A percentile compares a stretch with the other conserved stretches of the same genome.
These are phyloP conservation scores for Urosaurus nigricauda DNA, from an alignment of 2,797 vertebrate genomes.

Conservation along the genomic window DNA sequence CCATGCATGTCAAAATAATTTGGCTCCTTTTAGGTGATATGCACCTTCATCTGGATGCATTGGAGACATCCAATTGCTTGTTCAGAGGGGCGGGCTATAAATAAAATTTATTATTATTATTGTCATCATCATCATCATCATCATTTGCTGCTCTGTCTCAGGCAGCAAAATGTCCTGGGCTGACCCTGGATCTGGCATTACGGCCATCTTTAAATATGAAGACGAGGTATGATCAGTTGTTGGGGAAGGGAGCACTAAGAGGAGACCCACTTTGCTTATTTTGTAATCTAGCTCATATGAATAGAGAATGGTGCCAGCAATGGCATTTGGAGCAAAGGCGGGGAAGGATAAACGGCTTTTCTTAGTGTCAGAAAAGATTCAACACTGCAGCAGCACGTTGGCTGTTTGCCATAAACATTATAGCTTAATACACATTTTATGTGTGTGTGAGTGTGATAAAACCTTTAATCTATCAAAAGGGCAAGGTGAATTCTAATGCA, in stretches of 20 bases:
- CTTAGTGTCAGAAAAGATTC: constrained; percentile 17
- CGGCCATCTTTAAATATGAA: background rate
- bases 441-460: constrained; percentile 67
- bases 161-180: background rate
- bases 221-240: background rate
- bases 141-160: background rate
- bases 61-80: too few species aligned
- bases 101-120: too few species aligned
- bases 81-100: too few species aligned
- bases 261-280: background rate
- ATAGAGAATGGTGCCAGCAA: background rate
- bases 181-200: background rate
- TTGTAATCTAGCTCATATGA: background rate
- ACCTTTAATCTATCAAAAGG: constrained; percentile 65
- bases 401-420: constrained; percentile 50
- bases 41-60: background rate
- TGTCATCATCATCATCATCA: too few species aligned
- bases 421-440: constrained; percentile 57
- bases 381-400: constrained; percentile 46
- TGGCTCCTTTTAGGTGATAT: background rate
- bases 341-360: background rate
- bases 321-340: background rate
- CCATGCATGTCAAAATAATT: background rate
- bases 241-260: background rate
- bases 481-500: constrained; percentile 48